Percentiles rank a stretch among this genome's conserved stretches.
phyloP scores from a whole-genome alignment of 2,797 vertebrate genomes.

The Peromyscus melanophrys region DNA sequence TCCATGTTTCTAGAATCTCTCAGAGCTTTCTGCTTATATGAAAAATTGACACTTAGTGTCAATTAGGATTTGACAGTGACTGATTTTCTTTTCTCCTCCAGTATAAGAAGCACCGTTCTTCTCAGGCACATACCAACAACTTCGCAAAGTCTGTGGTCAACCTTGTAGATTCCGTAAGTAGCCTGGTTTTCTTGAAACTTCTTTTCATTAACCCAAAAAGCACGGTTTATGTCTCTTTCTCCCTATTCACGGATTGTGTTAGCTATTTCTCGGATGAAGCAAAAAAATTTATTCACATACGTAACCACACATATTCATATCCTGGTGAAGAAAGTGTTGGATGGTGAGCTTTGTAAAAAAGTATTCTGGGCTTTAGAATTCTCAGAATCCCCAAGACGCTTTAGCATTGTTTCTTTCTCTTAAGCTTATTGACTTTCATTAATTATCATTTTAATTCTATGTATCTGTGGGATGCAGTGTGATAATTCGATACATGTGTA shows the following conservation, averaged over 20 bases:
- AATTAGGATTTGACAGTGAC: conserved; percentile 41
- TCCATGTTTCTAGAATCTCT: not conserved
- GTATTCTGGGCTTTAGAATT: conserved; percentile 30
- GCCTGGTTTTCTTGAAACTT: conserved; percentile 59
- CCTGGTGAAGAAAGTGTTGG: not conserved
- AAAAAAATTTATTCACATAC: conserved; percentile 5
- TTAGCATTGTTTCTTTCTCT: not conserved
- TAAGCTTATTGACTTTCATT: conserved; percentile 33
- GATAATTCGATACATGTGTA: conserved; percentile 7
- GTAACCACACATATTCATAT: not conserved
- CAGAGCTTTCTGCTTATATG: conserved; percentile 39
- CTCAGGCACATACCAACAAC: conserved; percentile 93
- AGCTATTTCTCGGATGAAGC: conserved; percentile 36
- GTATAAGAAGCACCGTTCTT: conserved; percentile 95
- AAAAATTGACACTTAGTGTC: conserved; percentile 38
- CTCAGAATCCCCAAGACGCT: conserved; percentile 2
- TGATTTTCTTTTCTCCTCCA: conserved; percentile 82
- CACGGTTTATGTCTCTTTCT: conserved; percentile 42
- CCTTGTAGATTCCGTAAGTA: conserved; percentile 98
- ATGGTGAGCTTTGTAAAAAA: not conserved
- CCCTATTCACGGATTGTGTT: conserved; percentile 30
- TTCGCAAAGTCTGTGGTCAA: conserved; percentile 99
- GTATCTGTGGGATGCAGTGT: not conserved
- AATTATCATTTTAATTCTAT: conserved; percentile 23
- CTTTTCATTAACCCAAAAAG: conserved; percentile 20